These are phyloP conservation scores for Hippocampus mohnikei DNA, from an alignment of 2,113 vertebrate genomes.

Conservation along the genomic window DNA sequence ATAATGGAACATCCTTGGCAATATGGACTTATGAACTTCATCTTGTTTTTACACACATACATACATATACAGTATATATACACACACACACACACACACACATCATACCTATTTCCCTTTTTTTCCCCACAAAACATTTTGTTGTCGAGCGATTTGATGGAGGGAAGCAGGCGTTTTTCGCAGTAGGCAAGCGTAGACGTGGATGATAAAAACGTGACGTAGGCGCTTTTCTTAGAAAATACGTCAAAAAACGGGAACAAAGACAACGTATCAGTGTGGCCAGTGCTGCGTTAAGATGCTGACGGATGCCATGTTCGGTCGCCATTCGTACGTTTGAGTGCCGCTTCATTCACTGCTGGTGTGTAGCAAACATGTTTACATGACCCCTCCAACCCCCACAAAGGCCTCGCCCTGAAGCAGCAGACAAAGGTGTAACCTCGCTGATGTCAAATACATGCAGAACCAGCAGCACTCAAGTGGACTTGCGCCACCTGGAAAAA, in stretches of 20 bases:
- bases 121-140: conserved; percentile 29
- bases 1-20: conserved; percentile 54
- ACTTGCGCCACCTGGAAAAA: not conserved
- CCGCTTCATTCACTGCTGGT: conserved; percentile 29
- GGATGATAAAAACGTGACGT: not conserved
- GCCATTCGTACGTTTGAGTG: conserved; percentile 26
- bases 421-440: conserved; percentile 4
- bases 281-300: conserved; percentile 43
- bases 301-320: conserved; percentile 55
- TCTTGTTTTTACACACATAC: conserved; percentile 51
- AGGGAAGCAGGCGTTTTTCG: conserved; percentile 35
- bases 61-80: conserved; percentile 36
- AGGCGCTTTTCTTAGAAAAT: conserved; percentile 20
- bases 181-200: conserved; percentile 19
- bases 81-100: conserved; percentile 52
- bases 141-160: conserved; percentile 29
- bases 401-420: conserved; percentile 6
- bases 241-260: conserved; percentile 7
- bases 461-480: conserved; percentile 58
- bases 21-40: conserved; percentile 56
- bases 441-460: conserved; percentile 21
- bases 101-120: conserved; percentile 46
- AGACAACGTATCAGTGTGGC: conserved; percentile 44
- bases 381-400: conserved; percentile 4
- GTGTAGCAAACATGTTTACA: conserved; percentile 61